Percentiles rank a stretch among this genome's conserved stretches.
These are phyloP conservation scores for Mionectes macconnelli DNA, from an alignment of 2,113 vertebrate genomes.

Conservation along the genomic window DNA sequence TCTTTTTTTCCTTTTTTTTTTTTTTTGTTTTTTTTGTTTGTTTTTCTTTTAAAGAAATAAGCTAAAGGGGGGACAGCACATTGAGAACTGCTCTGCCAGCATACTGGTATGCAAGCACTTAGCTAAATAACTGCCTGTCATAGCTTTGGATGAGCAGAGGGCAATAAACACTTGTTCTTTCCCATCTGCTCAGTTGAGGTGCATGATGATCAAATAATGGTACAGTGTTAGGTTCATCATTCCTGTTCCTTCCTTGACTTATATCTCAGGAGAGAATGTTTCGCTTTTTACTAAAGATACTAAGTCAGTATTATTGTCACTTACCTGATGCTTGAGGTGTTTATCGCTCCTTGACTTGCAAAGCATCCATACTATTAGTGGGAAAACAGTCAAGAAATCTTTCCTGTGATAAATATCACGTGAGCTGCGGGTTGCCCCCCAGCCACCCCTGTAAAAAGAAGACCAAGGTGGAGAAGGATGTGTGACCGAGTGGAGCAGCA, in stretches of 20 bases:
- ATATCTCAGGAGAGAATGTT: conserved; percentile 76
- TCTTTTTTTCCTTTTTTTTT: not conserved
- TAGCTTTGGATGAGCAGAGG: conserved; percentile 44
- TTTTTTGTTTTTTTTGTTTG: no score
- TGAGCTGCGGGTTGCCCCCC: not conserved
- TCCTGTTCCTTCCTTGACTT: conserved; percentile 33
- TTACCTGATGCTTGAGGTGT: conserved; percentile 55
- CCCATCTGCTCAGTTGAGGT: conserved; percentile 52
- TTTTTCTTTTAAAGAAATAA: not conserved
- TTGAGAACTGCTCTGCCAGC: conserved; percentile 42
- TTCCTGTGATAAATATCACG: not conserved
- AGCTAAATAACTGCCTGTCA: conserved; percentile 14
- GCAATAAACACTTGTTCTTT: conserved; percentile 3
- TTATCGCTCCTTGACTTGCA: conserved; percentile 44
- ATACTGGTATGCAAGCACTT: conserved; percentile 48
- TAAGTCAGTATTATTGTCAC: conserved; percentile 76
- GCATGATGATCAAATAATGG: conserved; percentile 63
- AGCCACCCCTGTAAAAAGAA: not conserved
- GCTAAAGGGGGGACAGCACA: conserved; percentile 43
- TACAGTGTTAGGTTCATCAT: conserved; percentile 67
- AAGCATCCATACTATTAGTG: conserved; percentile 19
- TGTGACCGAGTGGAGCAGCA: conserved; percentile 30
- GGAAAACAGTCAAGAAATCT: conserved; percentile 13
- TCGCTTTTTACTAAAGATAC: conserved; percentile 50
- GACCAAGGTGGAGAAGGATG: conserved; percentile 21